Percentiles rank a stretch among this genome's conserved stretches.
phyloP scores from a whole-genome alignment of 2,888 invertebrate genomes.

The Mythimna vitellina region DNA sequence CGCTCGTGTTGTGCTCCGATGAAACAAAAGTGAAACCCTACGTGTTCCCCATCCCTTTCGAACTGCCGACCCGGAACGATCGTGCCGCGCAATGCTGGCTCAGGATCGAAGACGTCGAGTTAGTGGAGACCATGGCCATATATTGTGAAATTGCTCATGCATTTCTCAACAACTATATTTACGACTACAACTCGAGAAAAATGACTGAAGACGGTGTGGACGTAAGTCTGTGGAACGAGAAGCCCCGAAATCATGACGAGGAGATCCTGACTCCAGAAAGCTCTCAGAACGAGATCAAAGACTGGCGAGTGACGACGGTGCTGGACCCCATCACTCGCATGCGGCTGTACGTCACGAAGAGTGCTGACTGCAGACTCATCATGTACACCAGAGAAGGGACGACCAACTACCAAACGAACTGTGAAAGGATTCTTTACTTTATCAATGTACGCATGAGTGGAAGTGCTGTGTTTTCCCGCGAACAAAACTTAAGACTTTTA shows the following conservation, averaged over 20 bases:
- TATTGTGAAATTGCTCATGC: constrained; percentile 80
- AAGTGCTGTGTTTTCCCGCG: constrained; percentile 58
- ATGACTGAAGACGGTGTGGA: constrained; percentile 83
- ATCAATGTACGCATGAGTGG: constrained; percentile 78
- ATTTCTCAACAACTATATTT: constrained; percentile 80
- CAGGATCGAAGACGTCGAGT: constrained; percentile 82
- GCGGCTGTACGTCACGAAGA: constrained; percentile 81
- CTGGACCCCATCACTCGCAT: constrained; percentile 80
- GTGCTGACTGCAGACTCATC: constrained; percentile 81
- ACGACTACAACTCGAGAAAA: constrained; percentile 83
- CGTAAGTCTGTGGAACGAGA: constrained; percentile 83
- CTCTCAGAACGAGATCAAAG: constrained; percentile 69
- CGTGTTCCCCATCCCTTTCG: constrained; percentile 81
- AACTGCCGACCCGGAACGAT: constrained; percentile 84
- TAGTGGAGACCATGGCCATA: constrained; percentile 80
- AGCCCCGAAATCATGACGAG: constrained; percentile 71
- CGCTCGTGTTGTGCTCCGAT: constrained; percentile 65
- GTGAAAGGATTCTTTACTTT: constrained; percentile 81
- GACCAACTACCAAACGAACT: constrained; percentile 82
- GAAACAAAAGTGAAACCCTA: constrained; percentile 73
- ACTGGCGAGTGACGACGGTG: constrained; percentile 82
- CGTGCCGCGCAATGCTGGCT: constrained; percentile 86
- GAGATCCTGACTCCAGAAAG: constrained; percentile 67
- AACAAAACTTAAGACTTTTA: constrained; percentile 58
- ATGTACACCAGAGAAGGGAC: constrained; percentile 85